phyloP scores from a whole-genome alignment of 2,888 invertebrate genomes.

The Acanthosepion esculentum region DNA sequence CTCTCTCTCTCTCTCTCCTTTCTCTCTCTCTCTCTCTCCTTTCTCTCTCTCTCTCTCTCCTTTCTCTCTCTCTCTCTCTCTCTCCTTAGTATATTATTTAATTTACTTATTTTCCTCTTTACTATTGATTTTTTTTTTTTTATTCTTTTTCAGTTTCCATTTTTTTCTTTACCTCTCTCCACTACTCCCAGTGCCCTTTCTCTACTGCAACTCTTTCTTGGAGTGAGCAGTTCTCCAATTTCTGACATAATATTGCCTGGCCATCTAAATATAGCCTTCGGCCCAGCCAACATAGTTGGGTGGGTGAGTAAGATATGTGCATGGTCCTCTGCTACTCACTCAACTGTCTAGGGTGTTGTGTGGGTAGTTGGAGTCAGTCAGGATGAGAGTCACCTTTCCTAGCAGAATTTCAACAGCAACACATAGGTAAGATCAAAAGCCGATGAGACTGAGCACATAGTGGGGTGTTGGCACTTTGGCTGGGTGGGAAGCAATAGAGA shows the following conservation, averaged over 20 bases:
- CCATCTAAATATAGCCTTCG: neutral
- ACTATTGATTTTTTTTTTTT: neutral
- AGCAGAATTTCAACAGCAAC: neutral
- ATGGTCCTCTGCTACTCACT: too few species aligned
- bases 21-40: neutral
- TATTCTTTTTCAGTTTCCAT: too few species aligned
- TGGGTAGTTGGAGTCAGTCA: neutral
- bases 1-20: neutral
- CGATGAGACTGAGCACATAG: neutral
- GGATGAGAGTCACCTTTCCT: neutral
- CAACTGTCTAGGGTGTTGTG: too few species aligned
- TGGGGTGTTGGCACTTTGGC: neutral
- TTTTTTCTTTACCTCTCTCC: too few species aligned
- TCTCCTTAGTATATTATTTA: too few species aligned
- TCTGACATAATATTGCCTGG: too few species aligned
- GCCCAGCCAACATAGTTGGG: neutral
- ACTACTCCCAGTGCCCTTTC: too few species aligned
- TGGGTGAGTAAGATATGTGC: neutral
- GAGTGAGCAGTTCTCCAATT: too few species aligned
- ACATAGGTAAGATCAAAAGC: constrained; percentile 25
- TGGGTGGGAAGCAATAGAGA: neutral
- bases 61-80: neutral
- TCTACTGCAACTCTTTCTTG: too few species aligned
- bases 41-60: too few species aligned
- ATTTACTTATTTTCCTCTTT: neutral